Percentiles rank a stretch among this genome's conserved stretches.
Evolutionary conservation across 2,113 vertebrate genomes (phyloP).

Genomic region (Lichenostomus cassidix): DNA sequence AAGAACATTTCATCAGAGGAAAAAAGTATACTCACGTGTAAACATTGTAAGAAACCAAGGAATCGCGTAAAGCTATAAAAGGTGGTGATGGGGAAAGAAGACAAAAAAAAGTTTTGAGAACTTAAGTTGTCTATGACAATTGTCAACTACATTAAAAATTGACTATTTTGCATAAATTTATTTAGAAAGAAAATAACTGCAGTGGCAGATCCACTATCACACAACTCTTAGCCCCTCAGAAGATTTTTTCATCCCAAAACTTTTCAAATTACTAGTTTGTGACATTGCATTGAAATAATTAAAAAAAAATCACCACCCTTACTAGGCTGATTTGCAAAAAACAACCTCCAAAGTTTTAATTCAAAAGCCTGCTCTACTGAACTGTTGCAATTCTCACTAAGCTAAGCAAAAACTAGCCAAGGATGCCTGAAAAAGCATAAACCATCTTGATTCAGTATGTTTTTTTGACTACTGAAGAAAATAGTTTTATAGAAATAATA

Average conservation of each 20-base stretch:
- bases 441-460: background rate
- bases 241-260: background rate
- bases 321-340: background rate
- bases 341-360: background rate
- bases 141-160: background rate
- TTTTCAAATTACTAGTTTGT: background rate
- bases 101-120: background rate
- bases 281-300: background rate
- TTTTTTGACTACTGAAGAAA: background rate
- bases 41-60: slow-evolving; percentile 99
- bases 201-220: background rate
- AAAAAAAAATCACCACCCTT: background rate
- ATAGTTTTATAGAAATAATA: background rate
- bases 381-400: background rate
- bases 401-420: background rate
- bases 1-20: background rate
- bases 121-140: background rate
- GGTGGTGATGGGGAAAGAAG: background rate
- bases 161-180: background rate
- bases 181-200: background rate
- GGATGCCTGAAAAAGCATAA: background rate
- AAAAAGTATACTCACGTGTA: slow-evolving; percentile 87
- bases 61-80: slow-evolving; percentile 91
- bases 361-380: background rate
- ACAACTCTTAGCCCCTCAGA: background rate